Evolutionary conservation across 1,140 invertebrate species (phyloP).

Genomic region (Zaprionus ghesquierei): DNA sequence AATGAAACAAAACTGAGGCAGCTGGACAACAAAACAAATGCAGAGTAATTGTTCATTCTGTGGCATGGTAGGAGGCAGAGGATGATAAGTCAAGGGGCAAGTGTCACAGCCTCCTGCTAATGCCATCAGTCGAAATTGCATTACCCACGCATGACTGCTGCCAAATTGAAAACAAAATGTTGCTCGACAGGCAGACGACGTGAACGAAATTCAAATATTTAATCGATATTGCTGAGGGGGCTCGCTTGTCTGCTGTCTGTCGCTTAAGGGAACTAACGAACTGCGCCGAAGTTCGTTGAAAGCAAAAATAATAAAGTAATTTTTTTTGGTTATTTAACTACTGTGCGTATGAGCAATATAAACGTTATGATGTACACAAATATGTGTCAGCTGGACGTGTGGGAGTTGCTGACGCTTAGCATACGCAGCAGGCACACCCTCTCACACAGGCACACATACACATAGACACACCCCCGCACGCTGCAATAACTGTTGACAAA

Average conservation of each 20-base stretch:
- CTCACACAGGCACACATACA: neutral
- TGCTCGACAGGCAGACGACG: constrained; percentile 18
- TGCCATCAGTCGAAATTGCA: constrained; percentile 56
- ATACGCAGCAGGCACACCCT: neutral
- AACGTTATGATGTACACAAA: neutral
- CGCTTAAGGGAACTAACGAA: neutral
- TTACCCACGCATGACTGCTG: constrained; percentile 65
- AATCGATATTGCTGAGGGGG: constrained; percentile 8
- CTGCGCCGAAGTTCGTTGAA: neutral
- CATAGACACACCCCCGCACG: neutral
- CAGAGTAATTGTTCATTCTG: neutral
- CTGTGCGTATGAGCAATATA: constrained; percentile 63
- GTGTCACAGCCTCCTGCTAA: constrained; percentile 36
- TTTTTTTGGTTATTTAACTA: neutral
- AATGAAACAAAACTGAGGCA: neutral
- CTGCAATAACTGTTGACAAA: constrained; percentile 1
- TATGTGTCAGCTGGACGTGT: neutral
- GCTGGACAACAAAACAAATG: neutral
- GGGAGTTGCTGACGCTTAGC: neutral
- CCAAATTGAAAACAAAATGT: constrained; percentile 26
- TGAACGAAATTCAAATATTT: constrained; percentile 24
- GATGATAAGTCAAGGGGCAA: constrained; percentile 38
- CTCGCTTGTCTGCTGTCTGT: neutral
- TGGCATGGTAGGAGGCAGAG: neutral
- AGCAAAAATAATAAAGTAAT: neutral